Evolutionary conservation across 2,797 vertebrate species (phyloP), one percentile per base, ranked within the genome.

Genomic region (Scolopax rusticola): DNA sequence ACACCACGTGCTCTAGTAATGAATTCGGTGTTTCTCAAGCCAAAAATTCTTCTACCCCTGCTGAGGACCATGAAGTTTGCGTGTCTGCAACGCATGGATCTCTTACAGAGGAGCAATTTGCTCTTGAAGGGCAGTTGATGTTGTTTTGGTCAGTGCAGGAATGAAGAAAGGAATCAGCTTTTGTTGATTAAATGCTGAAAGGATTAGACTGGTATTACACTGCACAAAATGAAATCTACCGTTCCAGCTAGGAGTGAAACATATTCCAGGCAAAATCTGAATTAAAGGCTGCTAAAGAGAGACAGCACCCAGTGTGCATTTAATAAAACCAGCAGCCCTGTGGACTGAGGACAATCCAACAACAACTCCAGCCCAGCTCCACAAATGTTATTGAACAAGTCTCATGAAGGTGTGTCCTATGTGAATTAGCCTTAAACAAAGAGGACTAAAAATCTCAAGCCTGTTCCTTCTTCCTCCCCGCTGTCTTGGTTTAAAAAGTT

Each of bases 311-410:
- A 91, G 63, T 63, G 63, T 61, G 76, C 85, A 93, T 21, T 68
- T 81, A 75, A 93, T 93, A 94, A 95, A 95, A 96, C 74, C 90
- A 93, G 90, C 94, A 97, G 86, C 94, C 86, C 81, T 78, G 81
- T 57, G 93, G 84, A 85, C 96, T 95, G 97, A 97, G 91, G 86
- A 68, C 86, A 95, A 95, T 97, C 97, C 97, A 97, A 97, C 93
- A 97, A 94, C 96, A 97, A 96, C 89, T 91, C 53, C 54, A 97
- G 78, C 61, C 57, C 95, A 94, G 95, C 84, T 97, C 95, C 97
- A 95, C 87, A 97, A 97, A 97, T 97, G 96, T 97, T 97, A 96
- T 97, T 96, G 95, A 96, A 94, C 93, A 95, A 95, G 95, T 97
- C 96, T 97, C 96, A 92, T 87, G 90, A 97, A 97, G 97, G 97